phyloP scores from a whole-genome alignment of 2,797 vertebrate genomes.

The Arrhamphus sclerolepis region DNA sequence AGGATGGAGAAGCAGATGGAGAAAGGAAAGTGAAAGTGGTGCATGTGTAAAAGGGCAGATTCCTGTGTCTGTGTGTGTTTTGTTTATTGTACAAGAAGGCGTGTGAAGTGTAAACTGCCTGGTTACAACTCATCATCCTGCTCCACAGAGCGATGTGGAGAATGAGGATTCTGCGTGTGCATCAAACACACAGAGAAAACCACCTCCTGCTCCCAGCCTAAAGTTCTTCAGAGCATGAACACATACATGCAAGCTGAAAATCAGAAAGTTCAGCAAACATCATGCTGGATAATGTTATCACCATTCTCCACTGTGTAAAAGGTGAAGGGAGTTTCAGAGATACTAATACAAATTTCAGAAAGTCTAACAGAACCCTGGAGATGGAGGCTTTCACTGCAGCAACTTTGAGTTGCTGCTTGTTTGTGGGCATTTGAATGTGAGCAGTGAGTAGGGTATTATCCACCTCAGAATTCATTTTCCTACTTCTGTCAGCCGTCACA shows the following conservation, averaged over 20 bases:
- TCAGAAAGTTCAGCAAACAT: conserved; percentile 31
- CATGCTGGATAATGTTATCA: conserved; percentile 34
- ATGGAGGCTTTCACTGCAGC: too few relatives aligned
- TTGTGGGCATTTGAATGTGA: too few relatives aligned
- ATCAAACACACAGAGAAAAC: conserved; percentile 62
- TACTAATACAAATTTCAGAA: too few relatives aligned
- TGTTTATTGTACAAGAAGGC: conserved; percentile 48
- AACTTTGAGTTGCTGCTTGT: too few relatives aligned
- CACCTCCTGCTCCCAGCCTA: neutral
- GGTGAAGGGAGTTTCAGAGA: conserved; percentile 8
- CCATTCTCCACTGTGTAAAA: conserved; percentile 1
- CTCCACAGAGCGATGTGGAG: conserved; percentile 71
- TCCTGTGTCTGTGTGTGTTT: conserved; percentile 51
- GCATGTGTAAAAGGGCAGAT: conserved; percentile 75
- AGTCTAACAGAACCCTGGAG: too few relatives aligned
- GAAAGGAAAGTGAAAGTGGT: conserved; percentile 62
- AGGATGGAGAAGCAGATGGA: conserved; percentile 53
- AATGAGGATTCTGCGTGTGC: conserved; percentile 71
- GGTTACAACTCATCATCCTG: conserved; percentile 71
- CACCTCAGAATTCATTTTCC: too few relatives aligned
- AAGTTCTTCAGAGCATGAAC: neutral
- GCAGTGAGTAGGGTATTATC: too few relatives aligned
- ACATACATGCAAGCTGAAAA: neutral
- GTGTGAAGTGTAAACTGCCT: conserved; percentile 69
- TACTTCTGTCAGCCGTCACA: too few relatives aligned